Base-by-base conservation (phyloP, 2,113 vertebrate genomes). In the Neopipo cinnamomea region DNA sequence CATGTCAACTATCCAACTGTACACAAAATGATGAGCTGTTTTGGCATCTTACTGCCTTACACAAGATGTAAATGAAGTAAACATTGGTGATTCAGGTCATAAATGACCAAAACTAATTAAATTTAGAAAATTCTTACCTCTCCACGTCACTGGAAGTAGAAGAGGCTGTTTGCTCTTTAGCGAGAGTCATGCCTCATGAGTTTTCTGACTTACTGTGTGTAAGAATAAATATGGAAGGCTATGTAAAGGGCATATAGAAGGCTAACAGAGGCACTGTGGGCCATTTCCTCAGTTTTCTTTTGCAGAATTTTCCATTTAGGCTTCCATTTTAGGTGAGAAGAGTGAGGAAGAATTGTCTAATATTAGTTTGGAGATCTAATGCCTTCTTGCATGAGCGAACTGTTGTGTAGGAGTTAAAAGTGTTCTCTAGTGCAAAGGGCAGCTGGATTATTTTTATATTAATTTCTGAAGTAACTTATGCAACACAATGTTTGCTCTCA, bases 361-460 rank as follows among this genome's bases (percentile, higher is more conserved):
- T 85, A n/a, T 37, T 79, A 80, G 9, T 80, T 58, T 70, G 79
- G 42, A 63, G 25, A 25, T 84, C 65, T 65, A 41, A 39, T 47
- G 39, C 23, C 6, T 2, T 74, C 50, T 80, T 80, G 39, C 2
- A 1, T 1, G 18, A 84, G 44, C 50, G 47, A 41, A 93, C 63
- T 6, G 4, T 90, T 91, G 59, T 46, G 53, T 50, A 86, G 75
- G 68, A 92, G 53, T 74, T 92, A 88, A 85, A 93, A 61, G 68
- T 44, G 14, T 52, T 33, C 19, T 81, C 39, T 56, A 44, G 46
- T n/a, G 39, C 86, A 75, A 81, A 95, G 86, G 80, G 61, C 70
- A 95, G 65, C 27, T 91, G 89, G 76, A 81, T 92, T 96, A 70
- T 74, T 91, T 91, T 89, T 59, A 12, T 71, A 86, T 89, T 86